These are phyloP conservation scores for Ectemnius continuus DNA, from an alignment of 2,888 invertebrate species.

Conservation along the genomic window DNA sequence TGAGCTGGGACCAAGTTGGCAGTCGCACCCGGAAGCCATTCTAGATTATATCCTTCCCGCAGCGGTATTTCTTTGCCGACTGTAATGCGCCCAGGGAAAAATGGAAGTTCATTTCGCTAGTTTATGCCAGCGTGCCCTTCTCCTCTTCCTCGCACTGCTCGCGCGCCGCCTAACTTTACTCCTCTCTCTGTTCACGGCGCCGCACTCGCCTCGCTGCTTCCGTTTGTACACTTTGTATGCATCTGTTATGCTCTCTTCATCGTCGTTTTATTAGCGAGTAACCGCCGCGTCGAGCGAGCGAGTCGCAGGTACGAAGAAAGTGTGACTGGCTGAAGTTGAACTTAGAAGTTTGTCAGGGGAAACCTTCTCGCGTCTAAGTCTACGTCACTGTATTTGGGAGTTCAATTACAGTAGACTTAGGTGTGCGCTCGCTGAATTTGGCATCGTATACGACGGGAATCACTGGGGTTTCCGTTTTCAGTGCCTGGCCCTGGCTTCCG, in stretches of 20 bases:
- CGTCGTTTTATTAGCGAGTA: no score
- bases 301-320: no score
- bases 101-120: slow-evolving; percentile 10
- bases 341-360: no score
- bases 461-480: slow-evolving; percentile 35
- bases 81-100: slow-evolving; percentile 9
- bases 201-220: no score
- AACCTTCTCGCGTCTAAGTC: no score
- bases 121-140: slow-evolving; percentile 3
- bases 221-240: no score
- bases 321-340: no score
- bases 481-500: slow-evolving; percentile 35
- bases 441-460: slow-evolving; percentile 45
- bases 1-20: slow-evolving; percentile 20
- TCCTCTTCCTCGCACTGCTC: not conserved
- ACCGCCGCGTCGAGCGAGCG: no score
- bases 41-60: slow-evolving; percentile 25
- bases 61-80: slow-evolving; percentile 20
- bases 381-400: not conserved
- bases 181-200: no score
- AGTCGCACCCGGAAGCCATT: slow-evolving; percentile 18
- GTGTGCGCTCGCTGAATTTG: slow-evolving; percentile 44
- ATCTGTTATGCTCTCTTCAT: no score
- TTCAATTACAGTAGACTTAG: slow-evolving; percentile 37
- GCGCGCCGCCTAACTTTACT: not conserved